Base-by-base conservation (phyloP, 2,888 invertebrate genomes). In the Tridacna gigas region DNA sequence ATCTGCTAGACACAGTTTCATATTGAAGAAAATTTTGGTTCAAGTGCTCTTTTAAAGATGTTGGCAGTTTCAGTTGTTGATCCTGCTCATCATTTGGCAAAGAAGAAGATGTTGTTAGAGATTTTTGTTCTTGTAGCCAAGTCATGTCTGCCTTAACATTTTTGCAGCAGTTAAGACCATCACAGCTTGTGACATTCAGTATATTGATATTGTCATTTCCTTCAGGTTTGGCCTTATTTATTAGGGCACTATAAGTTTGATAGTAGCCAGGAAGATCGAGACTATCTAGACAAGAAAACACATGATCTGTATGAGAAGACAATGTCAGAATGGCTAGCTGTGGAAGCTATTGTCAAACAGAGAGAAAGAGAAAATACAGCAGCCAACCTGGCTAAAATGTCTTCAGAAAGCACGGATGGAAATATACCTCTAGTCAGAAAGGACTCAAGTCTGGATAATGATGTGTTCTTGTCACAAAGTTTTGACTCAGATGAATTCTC, bases 291-390 rank as follows among this genome's bases (percentile, higher is more conserved):
- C 82, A 87, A 88, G 51, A 84, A 86, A 22, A 88, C 97, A 65
- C 96, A 96, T 82, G 97, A 97, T 66, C 96, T 96, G 83, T 98
- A 98, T 91, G 98, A 98, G 95, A 97, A 97, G 11, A 97, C 97
- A 0, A 98, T 98, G 97, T 98, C 98, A 0, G 98, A 98, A 94
- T 99, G 99, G 99, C 95, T 98, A 83, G 98, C 98, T 0, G 98
- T 98, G 0, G 99, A 99, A 93, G 98, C 98, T 0, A 98, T 98
- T 86, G 98, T 98, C 0, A 88, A 93, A 65, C 95, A 95, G 84
- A 86, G 94, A 74, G 95, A 95, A 80, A 94, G 94, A 84, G 95
- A 95, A 87, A 97, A 96, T 66, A 97, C 97, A 83, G 98, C 97
- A 0, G 97, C 97, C 15, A 98, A 97, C 63, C 96, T 98, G 75